Conservation (phyloP, 2,797 vertebrate genomes). For the Odontamblyopus lacepedii region DNA sequence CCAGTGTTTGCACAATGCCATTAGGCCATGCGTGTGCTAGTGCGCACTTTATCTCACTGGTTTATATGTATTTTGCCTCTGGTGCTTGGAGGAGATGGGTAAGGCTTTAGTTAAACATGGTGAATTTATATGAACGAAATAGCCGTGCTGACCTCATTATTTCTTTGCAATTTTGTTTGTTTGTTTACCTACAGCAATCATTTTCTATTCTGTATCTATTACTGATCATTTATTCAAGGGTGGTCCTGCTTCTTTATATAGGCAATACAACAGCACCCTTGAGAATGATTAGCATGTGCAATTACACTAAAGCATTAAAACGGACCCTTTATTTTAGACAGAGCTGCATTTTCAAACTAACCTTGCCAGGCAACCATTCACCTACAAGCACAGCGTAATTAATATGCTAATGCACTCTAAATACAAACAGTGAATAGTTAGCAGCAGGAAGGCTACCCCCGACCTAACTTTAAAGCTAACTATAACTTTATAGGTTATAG, state of each 20-base stretch:
- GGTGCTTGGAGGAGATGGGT: background rate
- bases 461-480: background rate
- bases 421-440: background rate
- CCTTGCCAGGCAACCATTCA: background rate
- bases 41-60: background rate
- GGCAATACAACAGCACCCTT: too few relatives aligned
- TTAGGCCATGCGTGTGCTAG: too few relatives aligned
- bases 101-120: background rate
- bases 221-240: background rate
- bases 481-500: too few relatives aligned
- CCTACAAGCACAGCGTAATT: background rate
- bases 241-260: background rate
- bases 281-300: background rate
- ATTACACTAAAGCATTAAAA: background rate
- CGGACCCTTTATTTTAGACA: background rate
- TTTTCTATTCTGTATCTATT: background rate
- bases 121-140: too few relatives aligned
- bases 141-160: background rate
- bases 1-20: background rate
- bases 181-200: background rate
- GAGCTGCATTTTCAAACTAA: background rate
- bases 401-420: constrained; percentile 1
- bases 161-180: background rate
- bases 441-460: background rate
- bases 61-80: background rate